Percentiles rank a stretch among this genome's conserved stretches.
Conservation (phyloP, 2,888 invertebrate species). For the Drosophila mettleri region DNA sequence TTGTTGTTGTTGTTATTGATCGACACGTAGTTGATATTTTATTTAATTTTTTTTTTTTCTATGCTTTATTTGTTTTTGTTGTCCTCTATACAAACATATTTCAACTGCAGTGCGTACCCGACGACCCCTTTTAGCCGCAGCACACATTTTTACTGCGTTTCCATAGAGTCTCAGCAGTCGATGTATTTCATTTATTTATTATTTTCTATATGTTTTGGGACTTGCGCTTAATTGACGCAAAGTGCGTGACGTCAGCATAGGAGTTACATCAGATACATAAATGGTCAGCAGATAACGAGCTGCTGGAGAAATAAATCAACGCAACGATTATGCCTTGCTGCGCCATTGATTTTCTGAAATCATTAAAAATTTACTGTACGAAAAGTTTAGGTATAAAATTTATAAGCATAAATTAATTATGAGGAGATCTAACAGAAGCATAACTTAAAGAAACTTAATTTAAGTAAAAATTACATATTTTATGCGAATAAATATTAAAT, state of each 20-base stretch:
- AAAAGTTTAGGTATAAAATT: too few species aligned
- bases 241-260: slow-evolving; percentile 72
- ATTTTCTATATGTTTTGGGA: slow-evolving; percentile 31
- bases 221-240: slow-evolving; percentile 49
- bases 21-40: slow-evolving; percentile 49
- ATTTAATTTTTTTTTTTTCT: slow-evolving; percentile 21
- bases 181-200: slow-evolving; percentile 37
- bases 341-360: neutral
- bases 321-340: slow-evolving; percentile 1
- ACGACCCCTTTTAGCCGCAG: slow-evolving; percentile 33
- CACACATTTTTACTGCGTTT: slow-evolving; percentile 27
- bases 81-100: slow-evolving; percentile 43
- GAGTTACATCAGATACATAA: slow-evolving; percentile 76
- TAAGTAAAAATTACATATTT: too few species aligned
- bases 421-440: too few species aligned
- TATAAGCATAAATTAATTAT: too few species aligned
- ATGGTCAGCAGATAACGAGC: slow-evolving; percentile 34
- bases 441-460: too few species aligned
- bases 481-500: too few species aligned
- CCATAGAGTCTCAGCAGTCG: slow-evolving; percentile 29
- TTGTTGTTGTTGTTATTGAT: slow-evolving; percentile 59
- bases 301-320: slow-evolving; percentile 28
- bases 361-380: neutral
- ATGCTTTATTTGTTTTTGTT: neutral
- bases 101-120: slow-evolving; percentile 28